Conservation (phyloP, 53 echinoderm and acorn worm species). For the Arbacia lixula region DNA sequence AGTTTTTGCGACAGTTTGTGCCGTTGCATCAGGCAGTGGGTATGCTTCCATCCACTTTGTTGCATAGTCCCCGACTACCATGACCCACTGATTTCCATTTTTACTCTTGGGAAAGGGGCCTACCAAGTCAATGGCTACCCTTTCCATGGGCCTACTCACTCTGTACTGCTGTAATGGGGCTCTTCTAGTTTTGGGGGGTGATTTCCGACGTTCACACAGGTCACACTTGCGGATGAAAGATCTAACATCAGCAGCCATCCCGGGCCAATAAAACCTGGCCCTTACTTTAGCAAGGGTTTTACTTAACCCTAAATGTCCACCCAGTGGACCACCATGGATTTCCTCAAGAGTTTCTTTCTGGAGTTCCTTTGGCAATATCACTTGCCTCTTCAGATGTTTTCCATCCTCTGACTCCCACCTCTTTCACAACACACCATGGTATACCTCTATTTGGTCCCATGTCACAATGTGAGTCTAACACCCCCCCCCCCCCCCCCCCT, state of each 20-base stretch:
- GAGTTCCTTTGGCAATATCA: not conserved
- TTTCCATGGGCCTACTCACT: slow-evolving; percentile 3
- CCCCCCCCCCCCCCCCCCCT: no score
- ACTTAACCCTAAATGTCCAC: slow-evolving; percentile 44
- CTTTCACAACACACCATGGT: not conserved
- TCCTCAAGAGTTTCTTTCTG: not conserved
- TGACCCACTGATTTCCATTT: slow-evolving; percentile 45
- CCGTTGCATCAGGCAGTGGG: slow-evolving; percentile 34
- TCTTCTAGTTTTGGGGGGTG: not conserved
- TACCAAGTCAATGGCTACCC: slow-evolving; percentile 35
- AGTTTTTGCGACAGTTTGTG: slow-evolving; percentile 40
- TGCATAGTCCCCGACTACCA: slow-evolving; percentile 52
- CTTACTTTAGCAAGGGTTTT: slow-evolving; percentile 30
- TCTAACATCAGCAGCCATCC: slow-evolving; percentile 32
- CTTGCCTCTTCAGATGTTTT: not conserved
- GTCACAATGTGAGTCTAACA: no score
- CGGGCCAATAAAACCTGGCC: slow-evolving; percentile 35
- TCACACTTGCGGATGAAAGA: slow-evolving; percentile 16
- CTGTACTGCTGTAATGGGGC: slow-evolving; percentile 39
- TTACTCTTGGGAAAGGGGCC: slow-evolving; percentile 3
- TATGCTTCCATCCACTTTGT: slow-evolving; percentile 57
- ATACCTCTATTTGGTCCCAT: not conserved
- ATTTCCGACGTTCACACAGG: slow-evolving; percentile 21
- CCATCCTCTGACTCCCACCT: slow-evolving; percentile 5
- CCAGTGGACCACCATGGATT: not conserved